Evolutionary conservation across 1,140 invertebrate genomes (phyloP), one percentile per base, ranked within the genome.

Genomic region (Heliconius hermathena): DNA sequence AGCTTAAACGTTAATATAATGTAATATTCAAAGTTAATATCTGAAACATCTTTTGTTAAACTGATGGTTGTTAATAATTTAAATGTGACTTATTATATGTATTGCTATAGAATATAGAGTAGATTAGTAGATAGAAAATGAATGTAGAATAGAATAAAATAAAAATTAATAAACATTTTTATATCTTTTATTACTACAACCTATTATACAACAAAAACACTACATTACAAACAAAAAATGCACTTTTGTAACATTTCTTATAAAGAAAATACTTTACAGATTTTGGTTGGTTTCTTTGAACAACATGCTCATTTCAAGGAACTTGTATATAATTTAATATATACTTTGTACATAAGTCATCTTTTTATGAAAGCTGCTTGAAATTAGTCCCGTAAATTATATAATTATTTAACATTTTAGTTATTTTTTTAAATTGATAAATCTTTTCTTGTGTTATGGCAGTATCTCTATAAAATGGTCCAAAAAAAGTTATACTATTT

Each of bases 401-500:
- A 22, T 11, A 57, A 9, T 11, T 22, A 22, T 22, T 57, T 20
- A 18, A 52, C 13, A 52, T 1, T 57, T 54, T 18, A 54, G 18
- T 18, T 18, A 5, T 5, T 57, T 57, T 57, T 57, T 57, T n/a
- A 9, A n/a, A n/a, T n/a, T 8, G 8, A n/a, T 9, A 57, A 60
- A 20, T 11, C 8, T 3, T 57, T 57, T 22, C 4, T 66, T 66
- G 60, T 66, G 3, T 66, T 57, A 74, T 77, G 72, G 71, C 72
- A 83, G 71, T 72, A 72, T 20, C 1, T 20, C 18, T 38, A 26
- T 66, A 49, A 77, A 49, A 85, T 71, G 82, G 83, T 88, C 87
- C 84, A 83, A 76, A 74, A 78, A 79, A 87, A 46, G 16, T 46
- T 83, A 81, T 78, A 82, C 74, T 93, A 91, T 87, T 93, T 93